These are phyloP conservation scores for Urocitellus parryii DNA, from an alignment of 2,113 vertebrate genomes.

Conservation along the genomic window DNA sequence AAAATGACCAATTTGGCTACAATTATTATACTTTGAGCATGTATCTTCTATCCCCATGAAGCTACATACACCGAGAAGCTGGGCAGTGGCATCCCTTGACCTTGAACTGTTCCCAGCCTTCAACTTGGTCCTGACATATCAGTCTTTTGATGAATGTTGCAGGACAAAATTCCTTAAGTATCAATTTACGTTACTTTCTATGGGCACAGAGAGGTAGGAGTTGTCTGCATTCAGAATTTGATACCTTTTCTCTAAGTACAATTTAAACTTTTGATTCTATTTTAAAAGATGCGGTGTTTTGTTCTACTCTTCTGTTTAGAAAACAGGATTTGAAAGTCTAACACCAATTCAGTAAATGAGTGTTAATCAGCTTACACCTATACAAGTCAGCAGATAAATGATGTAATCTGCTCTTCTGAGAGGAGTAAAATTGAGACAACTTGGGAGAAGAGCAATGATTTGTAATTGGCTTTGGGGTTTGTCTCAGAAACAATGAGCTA, in stretches of 20 bases:
- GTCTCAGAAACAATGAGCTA: not conserved
- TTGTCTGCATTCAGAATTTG: not conserved
- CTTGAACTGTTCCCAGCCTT: not conserved
- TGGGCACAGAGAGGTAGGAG: too few species aligned
- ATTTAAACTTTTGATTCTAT: not conserved
- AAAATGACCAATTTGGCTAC: not conserved
- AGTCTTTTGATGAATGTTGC: not conserved
- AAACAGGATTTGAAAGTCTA: slow-evolving; percentile 25
- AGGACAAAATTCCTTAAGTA: not conserved
- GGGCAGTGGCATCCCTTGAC: not conserved
- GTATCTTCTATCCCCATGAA: not conserved
- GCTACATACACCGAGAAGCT: not conserved
- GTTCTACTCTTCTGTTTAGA: slow-evolving; percentile 17
- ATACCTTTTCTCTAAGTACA: not conserved
- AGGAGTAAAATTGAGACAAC: not conserved
- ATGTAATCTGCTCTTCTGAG: not conserved
- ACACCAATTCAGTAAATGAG: slow-evolving; percentile 41
- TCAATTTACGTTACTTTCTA: not conserved
- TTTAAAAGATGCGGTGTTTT: slow-evolving; percentile 44
- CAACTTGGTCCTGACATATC: not conserved
- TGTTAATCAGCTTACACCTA: not conserved
- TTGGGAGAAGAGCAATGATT: not conserved
- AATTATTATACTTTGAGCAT: not conserved
- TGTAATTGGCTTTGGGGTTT: not conserved
- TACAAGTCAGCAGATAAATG: not conserved